Percentiles rank a stretch among this genome's conserved stretches.
phyloP scores from a whole-genome alignment of 1,140 invertebrate species.

The Papilio glaucus region DNA sequence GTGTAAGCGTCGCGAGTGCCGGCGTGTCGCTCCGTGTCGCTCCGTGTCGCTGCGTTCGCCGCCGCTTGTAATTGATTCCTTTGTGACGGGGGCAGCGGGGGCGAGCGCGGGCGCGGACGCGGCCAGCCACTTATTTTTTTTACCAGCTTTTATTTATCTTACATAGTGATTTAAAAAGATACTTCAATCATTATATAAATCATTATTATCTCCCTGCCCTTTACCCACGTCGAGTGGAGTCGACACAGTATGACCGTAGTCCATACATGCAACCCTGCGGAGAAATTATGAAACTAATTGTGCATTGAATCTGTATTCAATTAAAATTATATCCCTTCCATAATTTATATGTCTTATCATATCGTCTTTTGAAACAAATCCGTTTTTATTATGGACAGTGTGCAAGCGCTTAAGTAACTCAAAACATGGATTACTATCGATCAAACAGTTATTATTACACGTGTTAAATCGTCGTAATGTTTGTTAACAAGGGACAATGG shows the following conservation, averaged over 20 bases:
- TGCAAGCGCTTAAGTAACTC: neutral
- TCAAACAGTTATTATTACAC: slow-evolving; percentile 22
- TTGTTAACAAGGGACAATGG: neutral
- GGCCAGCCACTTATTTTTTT: neutral
- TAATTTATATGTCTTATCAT: too few species aligned
- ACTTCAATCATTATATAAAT: too few species aligned
- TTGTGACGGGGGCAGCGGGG: slow-evolving; percentile 47
- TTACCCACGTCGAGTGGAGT: too few species aligned
- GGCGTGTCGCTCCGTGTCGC: neutral
- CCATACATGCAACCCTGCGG: too few species aligned
- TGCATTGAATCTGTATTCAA: too few species aligned
- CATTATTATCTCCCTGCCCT: too few species aligned
- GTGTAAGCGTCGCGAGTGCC: slow-evolving; percentile 55
- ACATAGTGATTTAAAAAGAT: neutral
- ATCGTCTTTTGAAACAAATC: too few species aligned
- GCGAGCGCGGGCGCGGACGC: neutral
- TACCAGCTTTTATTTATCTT: neutral
- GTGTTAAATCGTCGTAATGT: neutral
- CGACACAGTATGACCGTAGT: too few species aligned
- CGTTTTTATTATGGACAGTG: too few species aligned
- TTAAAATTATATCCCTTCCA: too few species aligned
- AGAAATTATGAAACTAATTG: too few species aligned
- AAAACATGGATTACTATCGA: slow-evolving; percentile 6
- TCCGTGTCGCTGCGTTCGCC: slow-evolving; percentile 31
- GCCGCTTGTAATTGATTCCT: slow-evolving; percentile 67